Evolutionary conservation across 2,113 vertebrate species (phyloP), one percentile per base, ranked within the genome.

Genomic region (Cryptotis parvus): DNA sequence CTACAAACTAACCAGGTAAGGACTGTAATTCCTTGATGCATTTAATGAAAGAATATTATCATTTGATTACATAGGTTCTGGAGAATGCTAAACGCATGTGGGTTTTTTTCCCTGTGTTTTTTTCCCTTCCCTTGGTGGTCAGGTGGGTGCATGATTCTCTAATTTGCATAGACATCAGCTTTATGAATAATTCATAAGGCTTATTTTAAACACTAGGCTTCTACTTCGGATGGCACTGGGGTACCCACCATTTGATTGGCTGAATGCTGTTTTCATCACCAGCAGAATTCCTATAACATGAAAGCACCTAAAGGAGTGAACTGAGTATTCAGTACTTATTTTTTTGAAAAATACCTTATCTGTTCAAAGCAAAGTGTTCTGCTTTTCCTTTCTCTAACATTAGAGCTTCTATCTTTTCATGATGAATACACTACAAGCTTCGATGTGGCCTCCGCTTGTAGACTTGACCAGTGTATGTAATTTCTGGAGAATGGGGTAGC

Each of bases 181-280:
- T 93, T 96, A 98, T 99, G 98, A 98, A 99, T 99, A 98, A 99
- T 99, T 98, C 98, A 99, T 99, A 95, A 98, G 98, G 85, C 90
- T 96, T 98, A 97, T 98, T 98, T 98, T 98, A 98, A 98, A 98
- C 96, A 97, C 96, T 70, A 94, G 92, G 91, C 81, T 97, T 94
- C 87, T 94, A 90, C 92, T 39, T 31, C 33, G 55, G 95, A 90
- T 92, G 91, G 78, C 95, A 97, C 94, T 96, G 81, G 95, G 92
- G 91, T 94, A 95, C 81, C 45, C 1, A 37, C 1, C 7, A 92
- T 95, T 97, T 98, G 97, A 98, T 98, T 98, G 98, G 97, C 89
- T 98, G 95, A 91, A 84, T 11, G 2, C 91, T 69, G 9, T 97
- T 98, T 98, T 98, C 96, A 97, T 98, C 97, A 97, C 95, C 9